Evolutionary conservation across 1,140 invertebrate genomes (phyloP).

Genomic region (Bombus balteatus): DNA sequence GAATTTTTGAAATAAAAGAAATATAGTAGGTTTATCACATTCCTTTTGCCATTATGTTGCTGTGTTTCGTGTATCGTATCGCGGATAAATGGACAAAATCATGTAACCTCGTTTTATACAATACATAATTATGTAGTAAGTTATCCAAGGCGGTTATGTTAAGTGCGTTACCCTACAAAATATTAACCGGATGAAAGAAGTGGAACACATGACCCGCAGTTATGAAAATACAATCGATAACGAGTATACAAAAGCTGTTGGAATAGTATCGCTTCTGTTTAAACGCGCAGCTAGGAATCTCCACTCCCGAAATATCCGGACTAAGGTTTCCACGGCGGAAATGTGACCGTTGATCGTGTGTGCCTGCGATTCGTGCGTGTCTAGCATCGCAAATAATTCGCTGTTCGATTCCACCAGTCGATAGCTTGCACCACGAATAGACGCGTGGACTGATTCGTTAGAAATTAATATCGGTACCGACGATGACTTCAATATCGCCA

Average conservation of each 20-base stretch:
- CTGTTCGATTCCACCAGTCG: slow-evolving; percentile 30
- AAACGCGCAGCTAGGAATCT: slow-evolving; percentile 30
- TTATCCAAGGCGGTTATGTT: background rate
- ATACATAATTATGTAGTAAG: background rate
- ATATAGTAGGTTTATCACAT: no score
- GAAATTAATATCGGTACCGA: background rate
- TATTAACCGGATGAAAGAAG: background rate
- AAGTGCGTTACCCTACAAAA: background rate
- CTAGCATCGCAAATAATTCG: slow-evolving; percentile 39
- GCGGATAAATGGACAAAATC: background rate
- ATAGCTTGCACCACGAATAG: slow-evolving; percentile 36
- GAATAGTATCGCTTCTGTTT: slow-evolving; percentile 23
- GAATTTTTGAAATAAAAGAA: no score
- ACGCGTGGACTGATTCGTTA: slow-evolving; percentile 32
- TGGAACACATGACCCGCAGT: no score
- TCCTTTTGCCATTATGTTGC: no score
- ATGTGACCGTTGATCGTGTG: slow-evolving; percentile 57
- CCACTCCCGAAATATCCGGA: slow-evolving; percentile 49
- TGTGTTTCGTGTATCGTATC: no score
- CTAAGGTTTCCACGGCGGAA: slow-evolving; percentile 52
- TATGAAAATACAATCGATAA: background rate
- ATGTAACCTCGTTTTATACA: background rate
- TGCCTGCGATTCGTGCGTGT: slow-evolving; percentile 50
- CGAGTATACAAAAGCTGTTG: background rate
- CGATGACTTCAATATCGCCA: background rate